A percentile compares a stretch with the other conserved stretches of the same genome.
Evolutionary conservation across 2,113 vertebrate species (phyloP).

Genomic region (Rhabdomys dilectus): DNA sequence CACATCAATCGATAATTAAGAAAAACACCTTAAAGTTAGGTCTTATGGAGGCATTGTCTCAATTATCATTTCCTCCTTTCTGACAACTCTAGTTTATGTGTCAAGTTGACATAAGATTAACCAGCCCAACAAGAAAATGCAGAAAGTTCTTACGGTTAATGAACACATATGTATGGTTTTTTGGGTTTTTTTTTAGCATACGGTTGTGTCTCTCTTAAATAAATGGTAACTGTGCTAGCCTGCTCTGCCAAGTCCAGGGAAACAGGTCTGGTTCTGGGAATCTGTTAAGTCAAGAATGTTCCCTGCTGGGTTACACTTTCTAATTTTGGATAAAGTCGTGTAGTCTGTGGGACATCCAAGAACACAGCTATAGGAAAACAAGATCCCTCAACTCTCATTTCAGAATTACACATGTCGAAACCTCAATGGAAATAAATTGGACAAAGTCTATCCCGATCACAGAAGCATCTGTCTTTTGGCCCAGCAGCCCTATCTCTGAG

Average conservation of each 20-base stretch:
- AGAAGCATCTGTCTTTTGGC: background rate
- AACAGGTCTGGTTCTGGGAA: background rate
- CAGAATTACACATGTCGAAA: conserved; percentile 14
- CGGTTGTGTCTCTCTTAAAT: background rate
- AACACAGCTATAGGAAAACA: conserved; percentile 5
- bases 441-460: background rate
- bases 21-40: background rate
- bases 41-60: background rate
- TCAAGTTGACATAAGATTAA: background rate
- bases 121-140: background rate
- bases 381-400: background rate
- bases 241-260: conserved; percentile 30
- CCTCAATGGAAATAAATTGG: background rate
- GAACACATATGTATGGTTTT: background rate
- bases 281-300: background rate
- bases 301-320: background rate
- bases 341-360: conserved; percentile 12
- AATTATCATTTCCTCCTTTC: background rate
- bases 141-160: background rate
- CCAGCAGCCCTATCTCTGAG: background rate
- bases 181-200: background rate
- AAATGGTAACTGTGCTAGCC: background rate
- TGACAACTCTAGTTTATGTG: background rate
- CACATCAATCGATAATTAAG: background rate
- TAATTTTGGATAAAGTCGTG: conserved; percentile 1